These are phyloP conservation scores for Metopolophium dirhodum DNA, from an alignment of 1,140 invertebrate species.

Conservation along the genomic window DNA sequence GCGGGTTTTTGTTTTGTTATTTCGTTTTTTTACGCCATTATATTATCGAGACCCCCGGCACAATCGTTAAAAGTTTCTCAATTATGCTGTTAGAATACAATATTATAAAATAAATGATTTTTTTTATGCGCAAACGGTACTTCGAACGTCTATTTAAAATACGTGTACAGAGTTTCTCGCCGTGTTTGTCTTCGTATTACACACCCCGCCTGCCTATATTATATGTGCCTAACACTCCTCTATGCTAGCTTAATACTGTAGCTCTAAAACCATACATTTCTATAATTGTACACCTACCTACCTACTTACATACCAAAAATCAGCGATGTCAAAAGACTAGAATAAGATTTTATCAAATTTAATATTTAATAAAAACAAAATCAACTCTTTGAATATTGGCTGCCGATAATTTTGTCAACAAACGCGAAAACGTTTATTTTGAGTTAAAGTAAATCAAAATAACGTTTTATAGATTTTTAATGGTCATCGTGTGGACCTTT, in stretches of 20 bases:
- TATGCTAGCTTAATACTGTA: background rate
- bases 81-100: background rate
- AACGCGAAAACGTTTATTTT: background rate
- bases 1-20: background rate
- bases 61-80: background rate
- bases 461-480: background rate
- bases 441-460: background rate
- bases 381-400: background rate
- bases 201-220: background rate
- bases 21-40: background rate
- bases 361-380: background rate
- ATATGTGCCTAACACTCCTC: background rate
- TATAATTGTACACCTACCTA: background rate
- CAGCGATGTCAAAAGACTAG: background rate
- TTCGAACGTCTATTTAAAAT: background rate
- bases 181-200: background rate
- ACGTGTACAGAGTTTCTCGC: background rate
- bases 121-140: background rate
- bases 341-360: background rate
- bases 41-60: background rate
- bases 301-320: background rate
- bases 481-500: background rate
- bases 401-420: background rate
- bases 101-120: background rate
- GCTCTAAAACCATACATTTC: background rate